Conservation (phyloP, 2,797 vertebrate genomes). For the Typhlichthys subterraneus region DNA sequence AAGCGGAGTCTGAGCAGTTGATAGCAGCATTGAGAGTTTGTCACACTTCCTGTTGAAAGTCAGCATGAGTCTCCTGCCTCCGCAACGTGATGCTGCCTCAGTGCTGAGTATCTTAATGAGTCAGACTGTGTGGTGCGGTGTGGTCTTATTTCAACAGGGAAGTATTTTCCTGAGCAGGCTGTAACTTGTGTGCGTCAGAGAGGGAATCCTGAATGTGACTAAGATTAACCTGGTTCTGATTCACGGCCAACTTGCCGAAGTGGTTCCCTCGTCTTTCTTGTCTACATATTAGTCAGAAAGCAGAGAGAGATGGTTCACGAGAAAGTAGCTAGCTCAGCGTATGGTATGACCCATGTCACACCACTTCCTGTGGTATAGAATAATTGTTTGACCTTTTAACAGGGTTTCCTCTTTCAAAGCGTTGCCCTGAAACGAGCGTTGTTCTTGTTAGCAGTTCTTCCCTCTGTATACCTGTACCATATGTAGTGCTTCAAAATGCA, state of each 20-base stretch:
- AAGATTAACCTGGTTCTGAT: background rate
- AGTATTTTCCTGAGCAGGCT: constrained; percentile 23
- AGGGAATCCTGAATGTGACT: constrained; percentile 41
- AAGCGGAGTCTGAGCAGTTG: too few species aligned
- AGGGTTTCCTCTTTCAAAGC: constrained; percentile 25
- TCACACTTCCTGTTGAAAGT: too few species aligned
- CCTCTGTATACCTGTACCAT: too few species aligned
- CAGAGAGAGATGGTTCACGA: constrained; percentile 9
- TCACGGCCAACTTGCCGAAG: constrained; percentile 18
- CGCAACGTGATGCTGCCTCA: too few species aligned
- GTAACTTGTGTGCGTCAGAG: constrained; percentile 42
- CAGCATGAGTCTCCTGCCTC: too few species aligned
- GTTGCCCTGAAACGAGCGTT: background rate
- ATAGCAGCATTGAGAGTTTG: background rate
- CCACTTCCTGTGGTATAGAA: constrained; percentile 40
- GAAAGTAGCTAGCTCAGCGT: constrained; percentile 28
- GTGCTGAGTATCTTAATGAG: background rate
- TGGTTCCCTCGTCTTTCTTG: constrained; percentile 25
- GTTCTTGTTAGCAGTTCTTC: too few species aligned
- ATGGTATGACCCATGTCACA: constrained; percentile 7
- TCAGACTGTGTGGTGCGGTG: constrained; percentile 4
- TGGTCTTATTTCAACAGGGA: background rate
- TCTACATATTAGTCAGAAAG: constrained; percentile 38
- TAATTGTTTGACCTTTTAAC: constrained; percentile 16
- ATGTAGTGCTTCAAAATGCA: too few species aligned